Conservation (phyloP, 2,113 vertebrate genomes). For the Halcyon senegalensis region DNA sequence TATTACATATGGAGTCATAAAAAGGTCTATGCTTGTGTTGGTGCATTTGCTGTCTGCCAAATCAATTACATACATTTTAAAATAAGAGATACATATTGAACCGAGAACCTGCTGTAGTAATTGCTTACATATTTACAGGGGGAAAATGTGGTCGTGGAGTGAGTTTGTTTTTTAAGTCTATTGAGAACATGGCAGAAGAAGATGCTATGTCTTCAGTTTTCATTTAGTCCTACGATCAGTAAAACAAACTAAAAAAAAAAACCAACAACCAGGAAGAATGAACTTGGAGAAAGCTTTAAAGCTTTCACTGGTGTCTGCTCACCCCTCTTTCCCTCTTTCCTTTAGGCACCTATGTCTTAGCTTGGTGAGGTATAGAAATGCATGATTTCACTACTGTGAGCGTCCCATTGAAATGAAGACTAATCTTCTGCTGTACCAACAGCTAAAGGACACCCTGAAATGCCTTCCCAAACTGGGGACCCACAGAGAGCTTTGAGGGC, state of each 20-base stretch:
- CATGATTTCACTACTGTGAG: neutral
- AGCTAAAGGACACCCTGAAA: neutral
- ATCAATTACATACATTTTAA: constrained; percentile 38
- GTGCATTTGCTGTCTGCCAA: constrained; percentile 38
- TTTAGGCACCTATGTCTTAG: neutral
- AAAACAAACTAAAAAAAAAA: neutral
- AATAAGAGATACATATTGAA: constrained; percentile 38
- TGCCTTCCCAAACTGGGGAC: neutral
- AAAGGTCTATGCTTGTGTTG: constrained; percentile 15
- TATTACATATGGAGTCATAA: constrained; percentile 43
- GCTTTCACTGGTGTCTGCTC: neutral
- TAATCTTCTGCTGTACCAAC: neutral
- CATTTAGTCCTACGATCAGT: neutral
- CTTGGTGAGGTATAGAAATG: neutral
- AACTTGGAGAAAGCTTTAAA: neutral
- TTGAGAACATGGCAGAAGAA: constrained; percentile 2
- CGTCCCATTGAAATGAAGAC: neutral
- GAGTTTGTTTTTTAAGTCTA: constrained; percentile 23
- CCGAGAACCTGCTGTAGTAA: constrained; percentile 33
- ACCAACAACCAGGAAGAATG: neutral
- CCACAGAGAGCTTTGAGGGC: neutral
- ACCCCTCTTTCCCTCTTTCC: neutral
- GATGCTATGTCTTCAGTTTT: neutral
- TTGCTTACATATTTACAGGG: constrained; percentile 26
- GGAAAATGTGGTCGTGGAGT: neutral